Base-by-base conservation (phyloP, 2,888 invertebrate species). In the Meghimatium bilineatum region DNA sequence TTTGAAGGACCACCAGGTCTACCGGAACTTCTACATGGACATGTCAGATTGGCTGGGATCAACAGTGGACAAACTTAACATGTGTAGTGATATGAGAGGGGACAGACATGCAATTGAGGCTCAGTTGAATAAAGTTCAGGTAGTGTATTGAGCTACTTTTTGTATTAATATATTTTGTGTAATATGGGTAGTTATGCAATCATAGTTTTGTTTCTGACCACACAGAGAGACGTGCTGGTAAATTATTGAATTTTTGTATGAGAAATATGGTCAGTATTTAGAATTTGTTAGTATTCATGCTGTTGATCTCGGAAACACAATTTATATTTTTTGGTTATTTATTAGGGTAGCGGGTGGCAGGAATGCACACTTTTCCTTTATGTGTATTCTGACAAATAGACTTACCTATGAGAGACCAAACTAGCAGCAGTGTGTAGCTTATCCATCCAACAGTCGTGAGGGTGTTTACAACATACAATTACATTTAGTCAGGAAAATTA, bases 1-100 rank as follows among this genome's bases (percentile, higher is more conserved):
- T 94, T 97, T 97, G 0, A 96, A 96, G 87, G 96, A 97, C 76
- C 98, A 98, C 91, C 97, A 97, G 90, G 96, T 96, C 89, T 98
- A 97, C 94, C 96, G 97, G 91, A 96, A 96, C 89, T 96, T 96
- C 0, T 96, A 96, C 89, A 96, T 96, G 90, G 96, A 96, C 90
- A 96, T 97, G 83, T 96, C 96, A 85, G 97, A 98, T 88, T 97
- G 97, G 97, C 95, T 98, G 56, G 95, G 95, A 44, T 95, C 95
- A 10, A 96, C 97, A 92, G 96, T 96, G 69, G 97, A 97, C 88
- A 96, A 88, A 79, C 88, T 91, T 34, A 87, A 86, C 74, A 75
- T 87, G 67, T 90, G 91, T 84, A 89, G 89, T 83, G 92, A 92
- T 85, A 88, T 91, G 6, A 87, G 90, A 23, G 92, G 92, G 20